Evolutionary conservation across 2,797 vertebrate genomes (phyloP).

Genomic region (Sternarchorhynchus goeldii): DNA sequence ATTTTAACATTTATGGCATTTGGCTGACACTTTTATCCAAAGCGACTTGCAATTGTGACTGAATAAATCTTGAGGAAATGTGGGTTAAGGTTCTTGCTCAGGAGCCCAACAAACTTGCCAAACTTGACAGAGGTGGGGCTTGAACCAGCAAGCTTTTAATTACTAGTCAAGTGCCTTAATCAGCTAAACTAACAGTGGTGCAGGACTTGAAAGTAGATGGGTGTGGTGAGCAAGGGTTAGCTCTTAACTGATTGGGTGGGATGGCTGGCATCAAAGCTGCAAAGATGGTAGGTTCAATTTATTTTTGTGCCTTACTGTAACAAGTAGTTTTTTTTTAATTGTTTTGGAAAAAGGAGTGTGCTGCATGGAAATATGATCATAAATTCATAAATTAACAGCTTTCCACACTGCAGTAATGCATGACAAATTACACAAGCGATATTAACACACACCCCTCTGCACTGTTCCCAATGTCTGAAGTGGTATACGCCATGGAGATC

Average conservation of each 20-base stretch:
- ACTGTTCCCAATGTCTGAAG: conserved; percentile 79
- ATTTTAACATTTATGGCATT: no score
- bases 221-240: conserved; percentile 23
- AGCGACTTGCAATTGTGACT: no score
- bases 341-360: not conserved
- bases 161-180: not conserved
- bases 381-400: conserved; percentile 37
- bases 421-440: conserved; percentile 39
- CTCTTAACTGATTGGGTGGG: conserved; percentile 8
- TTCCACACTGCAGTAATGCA: conserved; percentile 47
- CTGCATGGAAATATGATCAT: conserved; percentile 34
- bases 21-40: no score
- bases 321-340: conserved; percentile 2
- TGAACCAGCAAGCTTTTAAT: no score
- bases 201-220: not conserved
- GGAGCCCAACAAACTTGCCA: no score
- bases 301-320: conserved; percentile 14
- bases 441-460: conserved; percentile 66
- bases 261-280: conserved; percentile 25
- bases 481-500: conserved; percentile 99
- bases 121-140: no score
- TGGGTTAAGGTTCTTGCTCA: no score
- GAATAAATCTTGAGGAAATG: no score
- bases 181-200: conserved; percentile 14
- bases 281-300: conserved; percentile 37